These are phyloP conservation scores for Meloidogyne exigua DNA, from an alignment of 1,140 invertebrate species.

Conservation along the genomic window DNA sequence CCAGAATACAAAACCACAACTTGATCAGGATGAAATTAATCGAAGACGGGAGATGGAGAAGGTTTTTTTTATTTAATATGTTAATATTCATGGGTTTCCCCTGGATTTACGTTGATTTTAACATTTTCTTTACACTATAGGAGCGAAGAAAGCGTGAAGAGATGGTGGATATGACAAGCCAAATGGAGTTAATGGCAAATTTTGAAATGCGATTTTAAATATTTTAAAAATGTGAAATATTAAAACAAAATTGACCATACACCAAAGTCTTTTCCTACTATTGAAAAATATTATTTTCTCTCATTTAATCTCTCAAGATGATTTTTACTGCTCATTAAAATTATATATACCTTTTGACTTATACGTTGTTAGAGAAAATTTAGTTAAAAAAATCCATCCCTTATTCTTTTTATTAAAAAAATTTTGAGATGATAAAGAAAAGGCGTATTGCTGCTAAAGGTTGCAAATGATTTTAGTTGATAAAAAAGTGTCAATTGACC, in stretches of 20 bases:
- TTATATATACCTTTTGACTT: conserved; percentile 11
- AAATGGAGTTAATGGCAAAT: conserved; percentile 55
- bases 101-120: too few species aligned
- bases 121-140: conserved; percentile 11
- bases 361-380: not conserved
- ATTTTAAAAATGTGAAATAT: not conserved
- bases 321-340: conserved; percentile 11
- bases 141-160: conserved; percentile 48
- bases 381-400: not conserved
- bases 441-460: not conserved
- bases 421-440: not conserved
- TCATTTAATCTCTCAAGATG: conserved; percentile 10
- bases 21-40: conserved; percentile 27
- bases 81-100: too few species aligned
- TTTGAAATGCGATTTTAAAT: conserved; percentile 41
- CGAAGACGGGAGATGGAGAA: conserved; percentile 35
- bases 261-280: not conserved
- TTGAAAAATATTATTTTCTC: not conserved
- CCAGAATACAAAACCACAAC: conserved; percentile 3
- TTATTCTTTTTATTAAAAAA: not conserved
- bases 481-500: too few species aligned
- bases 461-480: too few species aligned
- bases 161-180: conserved; percentile 43
- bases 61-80: conserved; percentile 30
- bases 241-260: not conserved